phyloP scores from a whole-genome alignment of 2,113 vertebrate species.

The Archilochus colubris region DNA sequence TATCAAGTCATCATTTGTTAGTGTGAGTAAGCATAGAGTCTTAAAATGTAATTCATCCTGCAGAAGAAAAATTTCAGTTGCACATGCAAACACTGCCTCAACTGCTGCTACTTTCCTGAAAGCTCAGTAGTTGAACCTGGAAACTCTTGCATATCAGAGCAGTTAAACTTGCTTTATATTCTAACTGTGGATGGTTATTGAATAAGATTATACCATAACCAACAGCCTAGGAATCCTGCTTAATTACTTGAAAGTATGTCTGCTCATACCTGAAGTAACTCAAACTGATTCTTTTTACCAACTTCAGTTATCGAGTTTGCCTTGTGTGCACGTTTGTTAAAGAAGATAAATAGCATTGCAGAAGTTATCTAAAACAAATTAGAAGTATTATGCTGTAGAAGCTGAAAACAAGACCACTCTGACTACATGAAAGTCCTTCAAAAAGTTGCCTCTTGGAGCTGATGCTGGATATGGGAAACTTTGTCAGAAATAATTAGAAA shows the following conservation, averaged over 20 bases:
- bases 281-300: neutral
- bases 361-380: neutral
- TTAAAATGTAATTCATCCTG: neutral
- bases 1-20: neutral
- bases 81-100: neutral
- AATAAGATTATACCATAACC: neutral
- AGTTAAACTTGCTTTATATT: neutral
- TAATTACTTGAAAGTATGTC: neutral
- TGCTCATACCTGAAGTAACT: neutral
- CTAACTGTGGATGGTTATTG: neutral
- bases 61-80: neutral
- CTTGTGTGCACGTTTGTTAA: neutral
- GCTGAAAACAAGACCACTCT: neutral
- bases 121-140: neutral
- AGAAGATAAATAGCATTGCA: neutral
- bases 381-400: neutral
- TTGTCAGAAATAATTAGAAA: neutral
- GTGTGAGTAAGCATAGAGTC: neutral
- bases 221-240: neutral
- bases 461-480: neutral
- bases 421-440: neutral
- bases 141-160: neutral
- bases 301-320: neutral
- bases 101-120: neutral
- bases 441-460: neutral